phyloP scores from a whole-genome alignment of 2,113 vertebrate genomes.

The Hippoglossus stenolepis region DNA sequence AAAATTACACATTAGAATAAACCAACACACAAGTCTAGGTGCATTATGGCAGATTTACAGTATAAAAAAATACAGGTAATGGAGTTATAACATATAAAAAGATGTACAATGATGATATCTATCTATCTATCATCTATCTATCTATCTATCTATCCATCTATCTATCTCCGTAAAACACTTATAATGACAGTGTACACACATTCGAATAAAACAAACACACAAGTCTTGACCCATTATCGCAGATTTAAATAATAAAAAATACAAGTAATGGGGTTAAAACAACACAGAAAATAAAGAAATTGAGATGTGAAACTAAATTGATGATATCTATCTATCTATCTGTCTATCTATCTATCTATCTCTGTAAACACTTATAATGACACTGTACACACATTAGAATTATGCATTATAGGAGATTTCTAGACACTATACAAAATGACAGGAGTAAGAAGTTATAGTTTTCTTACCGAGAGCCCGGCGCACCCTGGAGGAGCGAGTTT shows the following conservation, averaged over 20 bases:
- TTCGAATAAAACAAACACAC: neutral
- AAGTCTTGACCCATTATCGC: too few species aligned
- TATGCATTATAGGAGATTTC: neutral
- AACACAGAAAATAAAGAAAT: too few species aligned
- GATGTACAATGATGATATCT: neutral
- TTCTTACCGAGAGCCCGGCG: conserved; percentile 80
- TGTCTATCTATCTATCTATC: neutral
- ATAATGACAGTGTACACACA: neutral
- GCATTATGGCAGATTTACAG: too few species aligned
- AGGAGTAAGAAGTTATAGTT: too few species aligned
- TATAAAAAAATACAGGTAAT: too few species aligned
- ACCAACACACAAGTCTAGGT: too few species aligned
- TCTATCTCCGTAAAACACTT: neutral
- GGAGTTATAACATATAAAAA: too few species aligned
- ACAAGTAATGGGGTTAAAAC: too few species aligned
- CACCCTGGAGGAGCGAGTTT: conserved; percentile 42
- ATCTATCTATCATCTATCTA: neutral
- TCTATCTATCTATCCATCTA: neutral
- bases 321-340: neutral
- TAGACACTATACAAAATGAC: neutral
- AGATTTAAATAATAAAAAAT: too few species aligned
- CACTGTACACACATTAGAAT: neutral
- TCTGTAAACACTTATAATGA: neutral
- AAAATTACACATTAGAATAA: neutral
- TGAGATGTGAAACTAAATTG: neutral